Base-by-base conservation (phyloP, 1,140 invertebrate species). In the Brachionus asplanchnoidis region DNA sequence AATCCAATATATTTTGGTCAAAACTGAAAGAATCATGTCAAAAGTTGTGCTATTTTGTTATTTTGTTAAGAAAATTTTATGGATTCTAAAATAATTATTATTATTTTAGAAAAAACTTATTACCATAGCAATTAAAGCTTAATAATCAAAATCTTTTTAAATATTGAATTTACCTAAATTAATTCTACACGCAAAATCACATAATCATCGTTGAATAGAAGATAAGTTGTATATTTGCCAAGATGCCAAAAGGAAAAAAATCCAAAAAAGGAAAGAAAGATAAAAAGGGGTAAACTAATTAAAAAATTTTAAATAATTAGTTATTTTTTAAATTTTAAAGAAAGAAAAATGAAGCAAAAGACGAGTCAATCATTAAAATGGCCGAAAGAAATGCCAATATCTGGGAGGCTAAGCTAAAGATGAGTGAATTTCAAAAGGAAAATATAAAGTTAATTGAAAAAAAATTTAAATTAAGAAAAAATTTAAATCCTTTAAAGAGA, bases 371-470 rank as follows among this genome's bases (percentile, higher is more conserved):
- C 23, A 85, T 86, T 36, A 87, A 87, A 66, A 86, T 89, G 85
- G 88, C 89, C 44, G 86, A 86, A 56, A 87, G 87, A 40, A 90
- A 88, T 83, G 86, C 89, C 14, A 88, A 87, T 85, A 86, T 89
- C 75, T 90, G 89, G 89, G 89, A 90, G 86, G 85, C 88, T 17
- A 86, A 87, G 70, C 84, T 89, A 20, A 87, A 87, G 12, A 86
- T 88, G 53, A 85, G 87, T 40, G 88, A 90, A 80, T 85, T 86
- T 65, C 85, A 87, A 44, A 88, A 87, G 85, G 85, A 87, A 53
- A 88, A 90, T 53, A 89, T 87, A 86, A 88, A 87, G 89, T 77
- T 26, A 0, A 3, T 26, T 0, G 8, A 50, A 20, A 11, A 14
- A n/a, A 36, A 8, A 42, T 50, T 50, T 9, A 80, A 68, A 14